Evolutionary conservation across 2,113 vertebrate species (phyloP), one percentile per base, ranked within the genome.

Genomic region (Gasterosteus aculeatus): DNA sequence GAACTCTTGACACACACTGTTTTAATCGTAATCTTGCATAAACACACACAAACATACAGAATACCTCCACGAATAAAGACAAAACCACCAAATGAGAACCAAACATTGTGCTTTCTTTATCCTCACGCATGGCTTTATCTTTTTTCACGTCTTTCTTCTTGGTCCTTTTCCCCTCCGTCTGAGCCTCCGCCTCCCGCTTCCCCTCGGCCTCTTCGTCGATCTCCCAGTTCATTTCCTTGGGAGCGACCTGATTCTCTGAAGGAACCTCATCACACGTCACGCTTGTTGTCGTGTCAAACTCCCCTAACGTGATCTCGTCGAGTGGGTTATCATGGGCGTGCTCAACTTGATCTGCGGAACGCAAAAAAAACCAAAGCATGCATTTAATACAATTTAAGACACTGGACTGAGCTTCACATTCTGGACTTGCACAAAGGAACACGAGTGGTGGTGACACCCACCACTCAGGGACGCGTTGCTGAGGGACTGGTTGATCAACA

Each of bases 391-490:
- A 6, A 6, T 58, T 65, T 44, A 8, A 18, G 11, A 41, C 3
- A 60, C 16, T 39, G 14, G 42, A 61, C 0, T 46, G 12, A 6
- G 59, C 16, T 46, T 1, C 2, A 38, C 22, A 26, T 26, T 26
- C 22, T 26, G 22, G 22, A 26, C 22, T 26, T 26, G 22, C 41
- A 9, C 7, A 44, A 26, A 4, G n/a, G 62, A 57, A 19, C 10
- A 44, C 46, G 2, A 41, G 12, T 66, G 0, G 16, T 62, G 75
- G 9, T 3, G 1, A 46, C 11, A 80, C 92, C 31, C 16, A 94
- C 94, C 92, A 82, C 67, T 93, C 49, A 94, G 80, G 10, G 94
- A 94, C n/a, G 79, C 71, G 80, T 47, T 92, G 83, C 94, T 94
- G 42, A 91, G 90, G 49, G 92, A 94, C 10, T 94, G 92, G 82